Evolutionary conservation across 2,113 vertebrate genomes (phyloP).

Genomic region (Odobenus rosmarus): DNA sequence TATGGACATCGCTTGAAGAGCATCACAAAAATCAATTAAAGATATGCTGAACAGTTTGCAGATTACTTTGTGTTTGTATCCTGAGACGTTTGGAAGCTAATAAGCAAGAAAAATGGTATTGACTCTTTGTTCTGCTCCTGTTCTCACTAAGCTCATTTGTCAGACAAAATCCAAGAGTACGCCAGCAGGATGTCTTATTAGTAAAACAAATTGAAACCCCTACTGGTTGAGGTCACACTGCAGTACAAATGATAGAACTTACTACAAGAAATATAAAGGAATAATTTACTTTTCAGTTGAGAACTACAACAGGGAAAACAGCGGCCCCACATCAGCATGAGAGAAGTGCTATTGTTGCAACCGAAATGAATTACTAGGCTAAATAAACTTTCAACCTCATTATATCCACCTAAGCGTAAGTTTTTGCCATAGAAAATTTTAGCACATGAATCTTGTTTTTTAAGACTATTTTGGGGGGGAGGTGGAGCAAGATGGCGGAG

Average conservation of each 20-base stretch:
- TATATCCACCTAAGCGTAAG: not conserved
- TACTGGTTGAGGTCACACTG: not conserved
- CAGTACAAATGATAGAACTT: not conserved
- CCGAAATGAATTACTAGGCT: not conserved
- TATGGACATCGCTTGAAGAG: not conserved
- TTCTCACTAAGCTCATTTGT: not conserved
- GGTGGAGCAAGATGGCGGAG: no score
- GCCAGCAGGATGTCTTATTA: not conserved
- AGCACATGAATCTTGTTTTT: not conserved
- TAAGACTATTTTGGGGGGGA: not conserved
- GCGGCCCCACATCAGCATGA: rapidly evolving
- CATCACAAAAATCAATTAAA: conserved; percentile 21
- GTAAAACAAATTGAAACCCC: not conserved
- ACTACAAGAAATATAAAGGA: not conserved
- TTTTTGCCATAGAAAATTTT: not conserved
- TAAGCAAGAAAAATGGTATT: conserved; percentile 46
- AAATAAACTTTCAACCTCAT: not conserved
- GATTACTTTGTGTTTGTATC: not conserved
- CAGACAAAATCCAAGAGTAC: conserved; percentile 32
- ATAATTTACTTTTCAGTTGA: not conserved
- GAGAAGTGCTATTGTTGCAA: not conserved
- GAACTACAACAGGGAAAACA: not conserved
- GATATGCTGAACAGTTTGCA: not conserved
- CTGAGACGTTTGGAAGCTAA: conserved; percentile 9
- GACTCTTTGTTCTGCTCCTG: conserved; percentile 27